Evolutionary conservation across 2,113 vertebrate species (phyloP), one percentile per base, ranked within the genome.

Genomic region (Terrapene triunguis): DNA sequence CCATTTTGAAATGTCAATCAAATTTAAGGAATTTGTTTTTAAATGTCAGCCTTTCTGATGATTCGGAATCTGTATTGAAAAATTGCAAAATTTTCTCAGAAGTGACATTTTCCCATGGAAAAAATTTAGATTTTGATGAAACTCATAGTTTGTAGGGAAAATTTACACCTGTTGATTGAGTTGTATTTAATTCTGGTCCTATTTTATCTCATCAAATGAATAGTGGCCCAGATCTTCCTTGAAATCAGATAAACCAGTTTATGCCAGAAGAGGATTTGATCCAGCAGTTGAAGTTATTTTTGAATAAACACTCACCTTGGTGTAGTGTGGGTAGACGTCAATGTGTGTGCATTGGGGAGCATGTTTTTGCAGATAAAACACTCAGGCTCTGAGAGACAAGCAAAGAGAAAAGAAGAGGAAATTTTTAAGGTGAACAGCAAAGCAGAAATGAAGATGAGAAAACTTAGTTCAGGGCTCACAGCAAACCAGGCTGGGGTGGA

Each of bases 351-450:
- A 94, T 25, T 10, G 24, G 24, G 72, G 72, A 76, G n/a, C 38
- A 44, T 27, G 11, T 76, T 42, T 72, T 74, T 42, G 24, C 24
- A 76, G 72, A 44, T 44, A 76, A 76, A 76, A 24, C 27, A 51
- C 54, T 87, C 57, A 80, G 74, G 19, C 59, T 90, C 87, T 86
- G 54, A 55, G 17, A 96, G 42, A 80, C 4, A 79, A 0, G 1
- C 19, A 89, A 84, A 89, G 22, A 79, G 51, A 95, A 96, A 86
- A 38, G 78, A 84, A 93, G 57, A 91, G 69, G n/a, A 87, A 87
- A 92, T 80, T 27, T 47, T 27, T 80, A 72, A 88, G 54, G 78
- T 89, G 87, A 92, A 62, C 11, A 94, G 79, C 44, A 87, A 87
- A 92, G 82, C 32, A 87, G n/a, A 57, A 94, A 82, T 6, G 11